Conservation (phyloP, 2,797 vertebrate genomes). For the Myotis findleyi region DNA sequence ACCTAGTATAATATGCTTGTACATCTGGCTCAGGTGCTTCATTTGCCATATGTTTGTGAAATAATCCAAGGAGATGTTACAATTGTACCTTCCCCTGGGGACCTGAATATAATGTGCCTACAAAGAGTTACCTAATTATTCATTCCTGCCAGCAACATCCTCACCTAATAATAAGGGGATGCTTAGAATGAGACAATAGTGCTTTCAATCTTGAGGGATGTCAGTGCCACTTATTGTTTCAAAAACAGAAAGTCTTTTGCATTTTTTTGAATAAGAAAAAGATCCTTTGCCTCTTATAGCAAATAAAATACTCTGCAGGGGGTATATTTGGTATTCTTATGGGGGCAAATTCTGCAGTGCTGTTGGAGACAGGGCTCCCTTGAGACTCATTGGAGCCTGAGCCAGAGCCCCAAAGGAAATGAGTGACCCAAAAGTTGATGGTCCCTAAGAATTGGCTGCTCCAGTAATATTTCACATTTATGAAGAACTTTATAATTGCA, state of each 20-base stretch:
- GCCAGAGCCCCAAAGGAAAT: background rate
- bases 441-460: background rate
- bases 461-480: background rate
- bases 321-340: slow-evolving; percentile 49
- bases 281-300: slow-evolving; percentile 69
- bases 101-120: slow-evolving; percentile 74
- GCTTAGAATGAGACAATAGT: slow-evolving; percentile 76
- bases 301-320: slow-evolving; percentile 71
- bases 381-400: background rate
- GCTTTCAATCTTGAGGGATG: slow-evolving; percentile 79
- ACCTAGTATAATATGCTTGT: slow-evolving; percentile 68
- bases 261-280: slow-evolving; percentile 72
- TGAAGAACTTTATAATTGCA: background rate
- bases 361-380: background rate
- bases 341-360: background rate
- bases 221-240: slow-evolving; percentile 78
- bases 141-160: slow-evolving; percentile 80
- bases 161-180: slow-evolving; percentile 78
- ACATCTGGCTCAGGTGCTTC: slow-evolving; percentile 69
- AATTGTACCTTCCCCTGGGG: slow-evolving; percentile 66
- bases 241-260: slow-evolving; percentile 78
- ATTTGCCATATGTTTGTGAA: slow-evolving; percentile 78
- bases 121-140: slow-evolving; percentile 82
- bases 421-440: background rate
- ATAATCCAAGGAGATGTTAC: slow-evolving; percentile 80